phyloP scores from a whole-genome alignment of 2,113 vertebrate species.

The Percopsis transmontana region DNA sequence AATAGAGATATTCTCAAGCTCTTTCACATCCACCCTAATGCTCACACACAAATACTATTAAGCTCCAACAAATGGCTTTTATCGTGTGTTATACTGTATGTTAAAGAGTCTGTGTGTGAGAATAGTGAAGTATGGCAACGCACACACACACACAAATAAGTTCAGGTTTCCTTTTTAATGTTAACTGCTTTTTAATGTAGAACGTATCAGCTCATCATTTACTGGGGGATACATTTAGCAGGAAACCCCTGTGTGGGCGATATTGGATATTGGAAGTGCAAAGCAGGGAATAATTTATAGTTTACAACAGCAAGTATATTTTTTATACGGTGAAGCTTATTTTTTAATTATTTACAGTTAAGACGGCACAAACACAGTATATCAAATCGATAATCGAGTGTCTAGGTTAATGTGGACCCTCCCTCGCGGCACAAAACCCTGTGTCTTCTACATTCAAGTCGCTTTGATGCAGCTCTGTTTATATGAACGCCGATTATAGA shows the following conservation, averaged over 20 bases:
- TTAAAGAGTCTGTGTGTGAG: neutral
- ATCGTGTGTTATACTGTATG: neutral
- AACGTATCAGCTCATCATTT: neutral
- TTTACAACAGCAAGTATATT: neutral
- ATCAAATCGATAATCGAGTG: neutral
- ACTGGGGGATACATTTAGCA: neutral
- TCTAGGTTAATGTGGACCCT: slow-evolving; percentile 34
- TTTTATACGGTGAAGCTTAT: no score
- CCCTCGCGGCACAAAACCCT: slow-evolving; percentile 15
- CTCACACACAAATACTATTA: no score
- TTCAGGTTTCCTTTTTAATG: neutral
- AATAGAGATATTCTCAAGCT: no score
- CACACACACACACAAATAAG: neutral
- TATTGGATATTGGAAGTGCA: neutral
- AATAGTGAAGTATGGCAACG: neutral
- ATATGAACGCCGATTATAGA: slow-evolving; percentile 33
- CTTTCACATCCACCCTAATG: no score
- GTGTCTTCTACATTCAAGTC: slow-evolving; percentile 32
- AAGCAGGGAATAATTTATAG: neutral
- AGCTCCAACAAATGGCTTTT: neutral
- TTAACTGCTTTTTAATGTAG: neutral
- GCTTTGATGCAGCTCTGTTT: slow-evolving; percentile 48
- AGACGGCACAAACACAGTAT: neutral
- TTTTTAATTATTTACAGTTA: neutral
- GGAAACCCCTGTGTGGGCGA: neutral